These are phyloP conservation scores for Spodoptera litura DNA, from an alignment of 1,140 invertebrate species.

Conservation along the genomic window DNA sequence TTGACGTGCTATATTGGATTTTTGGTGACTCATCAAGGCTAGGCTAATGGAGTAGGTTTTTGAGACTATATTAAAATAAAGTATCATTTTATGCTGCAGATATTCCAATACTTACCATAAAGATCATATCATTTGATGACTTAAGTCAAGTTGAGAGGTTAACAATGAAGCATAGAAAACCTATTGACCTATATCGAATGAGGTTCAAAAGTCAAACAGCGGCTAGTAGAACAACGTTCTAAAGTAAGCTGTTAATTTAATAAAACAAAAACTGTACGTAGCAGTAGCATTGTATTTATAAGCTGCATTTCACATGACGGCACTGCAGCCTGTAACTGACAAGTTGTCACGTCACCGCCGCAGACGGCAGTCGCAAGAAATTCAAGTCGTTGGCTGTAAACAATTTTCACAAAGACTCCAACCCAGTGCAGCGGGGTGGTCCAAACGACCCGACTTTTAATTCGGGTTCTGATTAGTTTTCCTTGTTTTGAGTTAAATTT, in stretches of 20 bases:
- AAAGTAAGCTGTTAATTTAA: conserved; percentile 5
- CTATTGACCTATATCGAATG: no score
- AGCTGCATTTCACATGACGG: conserved; percentile 35
- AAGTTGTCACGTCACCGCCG: conserved; percentile 59
- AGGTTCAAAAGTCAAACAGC: no score
- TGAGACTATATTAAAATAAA: neutral
- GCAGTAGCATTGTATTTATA: conserved; percentile 22
- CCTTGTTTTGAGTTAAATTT: neutral
- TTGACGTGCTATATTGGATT: conserved; percentile 5
- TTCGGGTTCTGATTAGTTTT: conserved; percentile 36
- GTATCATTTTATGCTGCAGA: neutral
- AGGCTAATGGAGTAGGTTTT: neutral
- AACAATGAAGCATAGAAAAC: no score
- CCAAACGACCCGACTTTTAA: conserved; percentile 31
- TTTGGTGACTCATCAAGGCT: neutral
- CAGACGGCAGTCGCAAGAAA: conserved; percentile 44
- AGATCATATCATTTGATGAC: neutral
- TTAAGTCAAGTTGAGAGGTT: no score
- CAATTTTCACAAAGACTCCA: conserved; percentile 49
- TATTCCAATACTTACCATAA: neutral
- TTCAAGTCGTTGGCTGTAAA: conserved; percentile 37
- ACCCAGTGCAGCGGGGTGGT: conserved; percentile 1
- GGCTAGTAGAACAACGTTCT: no score
- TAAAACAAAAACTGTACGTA: conserved; percentile 16
- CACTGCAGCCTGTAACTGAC: conserved; percentile 52